Conservation (phyloP, 2,797 vertebrate species). For the Esox masquinongy region DNA sequence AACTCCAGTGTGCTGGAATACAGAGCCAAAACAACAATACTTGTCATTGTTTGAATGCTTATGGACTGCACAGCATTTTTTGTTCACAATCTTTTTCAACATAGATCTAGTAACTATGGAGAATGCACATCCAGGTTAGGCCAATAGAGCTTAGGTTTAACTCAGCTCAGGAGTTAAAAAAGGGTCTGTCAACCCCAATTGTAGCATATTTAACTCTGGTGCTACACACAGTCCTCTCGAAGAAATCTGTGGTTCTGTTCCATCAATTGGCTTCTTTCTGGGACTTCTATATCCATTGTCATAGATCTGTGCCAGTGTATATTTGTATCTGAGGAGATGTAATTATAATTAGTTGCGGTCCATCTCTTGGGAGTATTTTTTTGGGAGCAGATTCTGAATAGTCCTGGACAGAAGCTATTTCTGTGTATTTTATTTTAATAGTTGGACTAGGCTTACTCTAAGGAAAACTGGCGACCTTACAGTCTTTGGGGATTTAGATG, state of each 20-base stretch:
- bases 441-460: not conserved
- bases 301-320: too few species aligned
- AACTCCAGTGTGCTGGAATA: too few species aligned
- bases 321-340: too few species aligned
- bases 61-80: not conserved
- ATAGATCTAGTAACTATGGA: not conserved
- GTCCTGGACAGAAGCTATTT: not conserved
- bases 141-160: slow-evolving; percentile 20
- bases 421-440: not conserved
- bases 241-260: too few species aligned
- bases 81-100: not conserved
- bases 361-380: too few species aligned
- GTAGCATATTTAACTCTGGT: not conserved
- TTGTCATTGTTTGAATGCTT: too few species aligned
- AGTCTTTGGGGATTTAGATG: slow-evolving; percentile 22
- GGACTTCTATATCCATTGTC: too few species aligned
- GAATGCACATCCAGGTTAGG: slow-evolving; percentile 20
- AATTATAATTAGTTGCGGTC: too few species aligned
- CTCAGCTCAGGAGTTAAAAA: not conserved
- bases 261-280: too few species aligned
- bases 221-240: too few species aligned
- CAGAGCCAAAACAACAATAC: too few species aligned
- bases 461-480: not conserved
- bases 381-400: not conserved
- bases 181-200: not conserved